These are phyloP conservation scores for Australoheros scitulus DNA, from an alignment of 2,113 vertebrate genomes.

Conservation along the genomic window DNA sequence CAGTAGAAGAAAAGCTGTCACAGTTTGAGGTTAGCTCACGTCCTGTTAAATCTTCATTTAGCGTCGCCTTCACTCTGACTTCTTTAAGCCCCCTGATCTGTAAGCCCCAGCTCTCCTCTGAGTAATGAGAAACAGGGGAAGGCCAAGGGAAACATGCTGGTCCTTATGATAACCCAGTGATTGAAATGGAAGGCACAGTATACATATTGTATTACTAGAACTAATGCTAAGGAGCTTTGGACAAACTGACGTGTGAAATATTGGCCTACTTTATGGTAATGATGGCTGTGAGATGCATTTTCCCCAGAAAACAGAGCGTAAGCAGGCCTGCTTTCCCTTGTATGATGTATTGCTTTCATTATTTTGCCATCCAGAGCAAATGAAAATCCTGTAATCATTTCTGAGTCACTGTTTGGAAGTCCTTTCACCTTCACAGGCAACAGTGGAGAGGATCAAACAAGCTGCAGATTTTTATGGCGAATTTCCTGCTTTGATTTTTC, in stretches of 20 bases:
- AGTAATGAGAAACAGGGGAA: slow-evolving; percentile 41
- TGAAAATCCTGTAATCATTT: slow-evolving; percentile 22
- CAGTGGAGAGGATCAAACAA: neutral
- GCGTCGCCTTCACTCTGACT: slow-evolving; percentile 26
- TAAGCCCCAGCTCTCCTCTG: slow-evolving; percentile 11
- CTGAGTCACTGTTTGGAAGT: slow-evolving; percentile 19
- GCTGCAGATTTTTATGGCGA: neutral
- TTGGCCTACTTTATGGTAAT: slow-evolving; percentile 37
- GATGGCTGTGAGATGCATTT: neutral
- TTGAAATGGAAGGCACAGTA: slow-evolving; percentile 43
- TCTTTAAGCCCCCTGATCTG: slow-evolving; percentile 27
- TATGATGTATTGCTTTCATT: slow-evolving; percentile 53
- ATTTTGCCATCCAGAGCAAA: slow-evolving; percentile 35
- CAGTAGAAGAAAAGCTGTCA: slow-evolving; percentile 41
- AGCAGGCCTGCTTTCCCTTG: neutral
- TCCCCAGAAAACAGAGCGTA: slow-evolving; percentile 8
- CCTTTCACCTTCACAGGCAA: neutral
- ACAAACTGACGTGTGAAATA: slow-evolving; percentile 35
- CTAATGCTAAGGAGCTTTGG: neutral
- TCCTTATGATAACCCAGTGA: slow-evolving; percentile 21
- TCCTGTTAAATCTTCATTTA: slow-evolving; percentile 55
- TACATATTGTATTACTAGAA: slow-evolving; percentile 22
- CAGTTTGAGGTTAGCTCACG: slow-evolving; percentile 28
- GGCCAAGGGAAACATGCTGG: slow-evolving; percentile 6
- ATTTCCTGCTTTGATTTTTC: neutral